Base-by-base conservation (phyloP, 64 coral and sea anemone genomes). In the Porites lutea region DNA sequence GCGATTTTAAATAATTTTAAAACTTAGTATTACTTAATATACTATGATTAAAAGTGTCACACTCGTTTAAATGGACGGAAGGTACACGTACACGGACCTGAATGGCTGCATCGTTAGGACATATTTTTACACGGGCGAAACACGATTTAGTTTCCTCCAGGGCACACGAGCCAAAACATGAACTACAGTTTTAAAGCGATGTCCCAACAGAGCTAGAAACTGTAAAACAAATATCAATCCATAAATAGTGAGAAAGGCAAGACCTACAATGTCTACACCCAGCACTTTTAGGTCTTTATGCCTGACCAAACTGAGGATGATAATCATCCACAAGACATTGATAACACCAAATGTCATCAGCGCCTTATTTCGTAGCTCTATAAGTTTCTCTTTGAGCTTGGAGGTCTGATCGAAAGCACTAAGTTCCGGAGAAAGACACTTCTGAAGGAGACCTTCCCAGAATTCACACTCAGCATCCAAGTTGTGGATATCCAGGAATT, bases 111-210 rank as follows among this genome's bases (percentile, higher is more conserved):
- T 27, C 5, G 5, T 71, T 71, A 9, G 16, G 22, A 9, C 47
- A 67, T 12, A 67, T 0, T 51, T 51, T 95, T 37, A 37, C 27
- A 37, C 1, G 27, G 27, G 27, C 27, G 27, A 37, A 37, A 37
- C 27, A 37, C 27, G 27, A 37, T 1, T 37, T 37, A 37, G 27
- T 37, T 37, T 37, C 27, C 27, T 37, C 88, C 88, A 95, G 3
- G 93, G 93, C 19, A 82, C 66, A 18, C 93, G 93, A 8, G 93
- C 93, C 9, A 95, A 88, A 61, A 95, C 58, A 48, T 95, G 93
- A 52, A 95, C 55, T 5, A 91, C 13, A 7, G 93, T 95, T 22
- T 86, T 67, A 4, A 89, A 90, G 2, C 93, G 71, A 86, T 95
- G 93, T 22, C 82, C 47, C 52, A 90, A 49, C 50, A 95, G 88